These are phyloP conservation scores for Coregonus suidteri DNA, from an alignment of 2,797 vertebrate genomes.

Conservation along the genomic window DNA sequence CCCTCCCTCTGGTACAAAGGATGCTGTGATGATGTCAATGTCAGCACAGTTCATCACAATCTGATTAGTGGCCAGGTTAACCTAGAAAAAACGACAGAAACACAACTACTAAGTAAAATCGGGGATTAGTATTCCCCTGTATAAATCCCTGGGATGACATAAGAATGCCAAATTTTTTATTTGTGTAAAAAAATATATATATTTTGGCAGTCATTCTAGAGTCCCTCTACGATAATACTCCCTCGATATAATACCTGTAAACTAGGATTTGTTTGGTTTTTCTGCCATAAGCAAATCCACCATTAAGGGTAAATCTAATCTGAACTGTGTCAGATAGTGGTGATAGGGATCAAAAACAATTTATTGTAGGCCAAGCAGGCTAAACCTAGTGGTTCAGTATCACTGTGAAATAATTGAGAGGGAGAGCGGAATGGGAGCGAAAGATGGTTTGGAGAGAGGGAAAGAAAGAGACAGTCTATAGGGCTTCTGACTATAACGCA, in stretches of 20 bases:
- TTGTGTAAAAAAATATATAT: no score
- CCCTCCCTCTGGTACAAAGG: conserved; percentile 89
- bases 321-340: not conserved
- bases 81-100: conserved; percentile 73
- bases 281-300: not conserved
- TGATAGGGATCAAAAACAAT: conserved; percentile 10
- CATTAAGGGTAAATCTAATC: not conserved
- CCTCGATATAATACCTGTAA: not conserved
- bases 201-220: no score
- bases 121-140: not conserved
- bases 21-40: conserved; percentile 98
- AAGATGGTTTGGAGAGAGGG: not conserved
- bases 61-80: conserved; percentile 94
- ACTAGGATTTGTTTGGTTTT: not conserved
- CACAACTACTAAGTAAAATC: not conserved
- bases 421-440: not conserved
- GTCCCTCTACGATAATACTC: not conserved
- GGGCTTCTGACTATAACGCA: conserved; percentile 9
- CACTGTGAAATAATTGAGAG: not conserved
- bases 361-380: not conserved
- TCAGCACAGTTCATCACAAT: conserved; percentile 99
- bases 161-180: not conserved
- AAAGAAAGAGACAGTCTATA: conserved; percentile 6
- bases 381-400: conserved; percentile 2
- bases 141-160: not conserved